Evolutionary conservation across 2,797 vertebrate genomes (phyloP), one percentile per base, ranked within the genome.

Genomic region (Rallus crepitans): DNA sequence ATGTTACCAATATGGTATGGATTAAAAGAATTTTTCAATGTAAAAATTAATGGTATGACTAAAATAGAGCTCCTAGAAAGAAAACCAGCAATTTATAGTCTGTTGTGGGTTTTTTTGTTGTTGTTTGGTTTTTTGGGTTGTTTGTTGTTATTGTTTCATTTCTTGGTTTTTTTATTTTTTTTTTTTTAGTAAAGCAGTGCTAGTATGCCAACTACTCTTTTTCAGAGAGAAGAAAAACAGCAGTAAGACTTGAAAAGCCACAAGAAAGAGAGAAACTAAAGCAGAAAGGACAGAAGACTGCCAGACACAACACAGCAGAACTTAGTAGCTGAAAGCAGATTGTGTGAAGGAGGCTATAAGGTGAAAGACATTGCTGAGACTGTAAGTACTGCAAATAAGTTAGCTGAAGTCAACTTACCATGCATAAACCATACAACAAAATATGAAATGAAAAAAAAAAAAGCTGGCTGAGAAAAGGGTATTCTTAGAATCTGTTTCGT

Each of bases 231-330:
- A 72, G 28, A 59, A 61, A 35, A 69, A 3, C 63, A 87, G 52
- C 31, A 57, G 27, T 23, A 59, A 82, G 75, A 66, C 92, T 92
- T 93, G 66, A 95, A 94, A 96, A 94, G 89, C 35, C 79, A 48
- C 79, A 87, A 79, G 70, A 59, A 70, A 66, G 11, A 56, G 7
- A 64, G 63, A 89, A 84, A 89, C 23, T 14, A 60, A 90, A 59
- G 13, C 42, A 89, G 63, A 87, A 90, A 87, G 66, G 75, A 76
- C 40, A 90, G 65, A 89, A 81, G 19, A 66, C 80, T 93, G 88
- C 42, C 77, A 93, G 76, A 79, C 59, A 69, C 90, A 95, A 94
- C 88, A 93, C 24, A 69, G 18, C 52, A 85, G 75, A 87, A 57
- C 47, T 89, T 39, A 60, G 28, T 66, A 87, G 30, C 61, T 76